Conservation (phyloP, 2,113 vertebrate species). For the Onychostoma macrolepis region DNA sequence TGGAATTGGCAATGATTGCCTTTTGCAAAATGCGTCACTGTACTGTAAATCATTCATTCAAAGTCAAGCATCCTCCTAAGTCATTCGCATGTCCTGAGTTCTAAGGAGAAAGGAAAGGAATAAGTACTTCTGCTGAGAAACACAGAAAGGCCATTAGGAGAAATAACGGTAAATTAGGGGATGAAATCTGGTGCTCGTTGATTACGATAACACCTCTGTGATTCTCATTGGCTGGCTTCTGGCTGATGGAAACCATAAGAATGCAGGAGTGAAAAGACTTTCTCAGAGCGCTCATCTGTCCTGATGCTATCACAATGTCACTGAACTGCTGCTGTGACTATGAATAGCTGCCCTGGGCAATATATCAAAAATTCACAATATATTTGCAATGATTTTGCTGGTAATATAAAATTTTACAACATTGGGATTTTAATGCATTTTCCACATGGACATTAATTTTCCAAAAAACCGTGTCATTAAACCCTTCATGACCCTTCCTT, state of each 20-base stretch:
- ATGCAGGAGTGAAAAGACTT: neutral
- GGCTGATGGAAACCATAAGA: neutral
- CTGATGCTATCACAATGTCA: conserved; percentile 14
- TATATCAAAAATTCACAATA: neutral
- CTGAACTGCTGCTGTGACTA: neutral
- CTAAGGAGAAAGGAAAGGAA: neutral
- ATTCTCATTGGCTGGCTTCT: neutral
- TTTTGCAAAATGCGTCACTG: conserved; percentile 39
- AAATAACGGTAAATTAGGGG: neutral
- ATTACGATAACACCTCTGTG: neutral
- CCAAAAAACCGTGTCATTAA: neutral
- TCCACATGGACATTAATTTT: neutral
- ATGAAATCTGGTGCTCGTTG: too few relatives aligned
- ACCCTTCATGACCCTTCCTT: neutral
- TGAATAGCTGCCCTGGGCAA: neutral
- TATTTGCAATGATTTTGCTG: neutral
- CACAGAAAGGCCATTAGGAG: neutral
- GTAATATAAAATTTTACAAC: neutral
- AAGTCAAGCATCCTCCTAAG: neutral
- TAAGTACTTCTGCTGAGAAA: neutral
- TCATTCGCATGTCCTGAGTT: neutral
- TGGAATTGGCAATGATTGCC: conserved; percentile 43
- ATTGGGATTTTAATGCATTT: neutral
- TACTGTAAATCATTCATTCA: conserved; percentile 43
- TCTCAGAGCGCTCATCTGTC: conserved; percentile 2